These are phyloP conservation scores for Sogatella furcifera DNA, from an alignment of 1,140 invertebrate species.

Conservation along the genomic window DNA sequence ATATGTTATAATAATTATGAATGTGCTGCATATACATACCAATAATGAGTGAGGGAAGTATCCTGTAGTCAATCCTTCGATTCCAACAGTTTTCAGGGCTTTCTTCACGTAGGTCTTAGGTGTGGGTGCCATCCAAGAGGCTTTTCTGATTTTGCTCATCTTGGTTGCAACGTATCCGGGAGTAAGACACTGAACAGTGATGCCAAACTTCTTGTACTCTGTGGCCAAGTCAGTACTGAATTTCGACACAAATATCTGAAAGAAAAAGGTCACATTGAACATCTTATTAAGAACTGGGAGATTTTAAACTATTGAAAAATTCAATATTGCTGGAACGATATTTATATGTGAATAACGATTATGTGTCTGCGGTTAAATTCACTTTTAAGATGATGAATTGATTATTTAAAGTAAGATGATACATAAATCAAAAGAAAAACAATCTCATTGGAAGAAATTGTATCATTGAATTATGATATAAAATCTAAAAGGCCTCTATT, in stretches of 20 bases:
- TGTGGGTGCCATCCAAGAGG: constrained; percentile 69
- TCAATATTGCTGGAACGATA: no score
- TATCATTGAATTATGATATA: no score
- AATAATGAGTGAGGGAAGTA: constrained; percentile 65
- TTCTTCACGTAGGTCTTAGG: constrained; percentile 65
- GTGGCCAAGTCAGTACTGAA: constrained; percentile 66
- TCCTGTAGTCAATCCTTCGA: constrained; percentile 60
- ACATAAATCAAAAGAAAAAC: no score
- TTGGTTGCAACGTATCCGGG: constrained; percentile 89
- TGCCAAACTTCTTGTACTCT: constrained; percentile 67
- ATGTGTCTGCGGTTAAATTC: no score
- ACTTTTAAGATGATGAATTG: no score
- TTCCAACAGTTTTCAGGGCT: constrained; percentile 64
- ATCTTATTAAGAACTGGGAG: not conserved
- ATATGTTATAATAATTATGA: no score
- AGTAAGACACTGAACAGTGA: constrained; percentile 72
- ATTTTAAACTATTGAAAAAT: no score
- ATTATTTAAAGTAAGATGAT: no score
- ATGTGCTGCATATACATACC: no score
- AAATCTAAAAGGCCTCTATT: no score
- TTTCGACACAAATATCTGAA: constrained; percentile 71
- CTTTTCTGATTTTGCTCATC: constrained; percentile 75
- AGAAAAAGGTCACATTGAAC: not conserved
- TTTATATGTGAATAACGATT: no score
- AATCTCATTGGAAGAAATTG: no score